Percentiles rank a stretch among this genome's conserved stretches.
Evolutionary conservation across 2,113 vertebrate species (phyloP).

Genomic region (Vanacampus margaritifer): DNA sequence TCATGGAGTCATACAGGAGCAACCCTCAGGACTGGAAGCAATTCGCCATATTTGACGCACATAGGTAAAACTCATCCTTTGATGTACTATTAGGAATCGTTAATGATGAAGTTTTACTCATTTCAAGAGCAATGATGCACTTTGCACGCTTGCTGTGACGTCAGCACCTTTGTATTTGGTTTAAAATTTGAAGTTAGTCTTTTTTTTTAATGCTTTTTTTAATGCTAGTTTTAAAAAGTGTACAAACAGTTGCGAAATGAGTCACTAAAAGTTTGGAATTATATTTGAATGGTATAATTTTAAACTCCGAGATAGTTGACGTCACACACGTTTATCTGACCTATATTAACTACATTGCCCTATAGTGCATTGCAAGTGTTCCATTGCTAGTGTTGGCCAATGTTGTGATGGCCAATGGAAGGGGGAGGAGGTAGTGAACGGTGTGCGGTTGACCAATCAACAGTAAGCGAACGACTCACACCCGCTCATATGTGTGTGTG

Average conservation of each 20-base stretch:
- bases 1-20: slow-evolving; percentile 90
- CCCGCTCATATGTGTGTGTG: slow-evolving; percentile 31
- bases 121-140: slow-evolving; percentile 16
- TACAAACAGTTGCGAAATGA: background rate
- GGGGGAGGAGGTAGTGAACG: slow-evolving; percentile 28
- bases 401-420: slow-evolving; percentile 32
- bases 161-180: background rate
- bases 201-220: background rate
- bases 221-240: background rate
- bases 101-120: background rate
- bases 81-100: background rate
- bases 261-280: background rate
- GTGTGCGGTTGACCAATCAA: slow-evolving; percentile 59
- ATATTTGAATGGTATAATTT: background rate
- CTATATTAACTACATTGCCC: background rate
- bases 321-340: background rate
- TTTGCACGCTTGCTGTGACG: slow-evolving; percentile 5
- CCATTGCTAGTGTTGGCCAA: slow-evolving; percentile 35
- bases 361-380: background rate
- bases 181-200: background rate
- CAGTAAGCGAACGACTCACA: slow-evolving; percentile 43
- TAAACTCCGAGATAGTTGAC: background rate
- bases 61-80: slow-evolving; percentile 75
- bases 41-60: slow-evolving; percentile 86
- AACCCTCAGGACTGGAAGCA: slow-evolving; percentile 83